Base-by-base conservation (phyloP, 2,113 vertebrate genomes). In the Nerophis ophidion region DNA sequence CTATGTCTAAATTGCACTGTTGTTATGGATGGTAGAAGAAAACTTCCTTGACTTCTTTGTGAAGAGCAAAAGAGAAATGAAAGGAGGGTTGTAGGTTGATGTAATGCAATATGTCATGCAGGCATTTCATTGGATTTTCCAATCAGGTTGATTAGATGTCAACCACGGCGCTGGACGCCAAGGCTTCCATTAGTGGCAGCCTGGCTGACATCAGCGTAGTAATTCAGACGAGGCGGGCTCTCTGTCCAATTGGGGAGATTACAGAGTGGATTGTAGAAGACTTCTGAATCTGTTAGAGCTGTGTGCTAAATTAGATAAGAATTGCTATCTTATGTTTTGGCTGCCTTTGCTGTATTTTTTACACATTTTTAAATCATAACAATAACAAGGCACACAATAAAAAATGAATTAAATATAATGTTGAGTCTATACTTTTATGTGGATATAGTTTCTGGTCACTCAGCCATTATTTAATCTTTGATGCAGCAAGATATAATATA, bases 71-170 rank as follows among this genome's bases (percentile, higher is more conserved):
- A 46, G 63, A 74, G 70, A 59, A 71, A 63, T 62, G 42, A 50
- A 60, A 57, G 54, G 44, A 63, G 64, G 17, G 17, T 36, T 9
- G 57, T 5, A 44, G 54, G 56, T 48, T 72, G 84, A 77, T 65
- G 79, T 81, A 82, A 77, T 71, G 74, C 70, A 54, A 67, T 13
- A 51, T 8, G 49, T 45, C 47, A 34, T 48, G 59, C 76, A 61
- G 68, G 48, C 56, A 4, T 44, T 5, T 4, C 40, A 61, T 71
- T 77, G 72, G 66, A 71, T 74, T 79, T 81, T 82, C 74, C 84
- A 84, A 85, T 86, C 77, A 76, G 58, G 68, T 79, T 82, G 81
- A 86, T 81, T 76, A 79, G 61, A 76, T 54, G 79, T 69, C 74
- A 60, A 61, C 74, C 76, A 46, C 68, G 74, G 65, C 57, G 49